Conservation (phyloP, 2,113 vertebrate species). For the Ammodytes marinus region DNA sequence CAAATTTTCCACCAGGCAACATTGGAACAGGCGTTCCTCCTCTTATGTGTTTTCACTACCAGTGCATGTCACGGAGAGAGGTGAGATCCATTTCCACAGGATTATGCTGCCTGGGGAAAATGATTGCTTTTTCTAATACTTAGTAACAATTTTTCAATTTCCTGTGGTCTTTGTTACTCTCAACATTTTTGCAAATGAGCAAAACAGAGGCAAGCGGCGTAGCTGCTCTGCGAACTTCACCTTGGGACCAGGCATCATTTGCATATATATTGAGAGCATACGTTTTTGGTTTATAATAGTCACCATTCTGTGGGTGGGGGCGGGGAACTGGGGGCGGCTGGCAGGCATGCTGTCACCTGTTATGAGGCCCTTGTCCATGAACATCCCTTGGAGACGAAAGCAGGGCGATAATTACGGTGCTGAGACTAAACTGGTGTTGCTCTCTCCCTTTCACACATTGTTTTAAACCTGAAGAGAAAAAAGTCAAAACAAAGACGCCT, state of each 20-base stretch:
- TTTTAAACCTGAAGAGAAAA: conserved; percentile 75
- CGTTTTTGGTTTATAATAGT: conserved; percentile 90
- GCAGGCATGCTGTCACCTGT: conserved; percentile 82
- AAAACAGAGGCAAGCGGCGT: conserved; percentile 82
- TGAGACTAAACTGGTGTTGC: conserved; percentile 77
- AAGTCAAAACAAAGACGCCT: conserved; percentile 61
- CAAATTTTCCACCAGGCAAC: conserved; percentile 71
- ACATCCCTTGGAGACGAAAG: conserved; percentile 82
- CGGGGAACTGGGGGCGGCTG: conserved; percentile 76
- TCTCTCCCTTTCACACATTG: conserved; percentile 68
- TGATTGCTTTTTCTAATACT: conserved; percentile 86
- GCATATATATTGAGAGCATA: conserved; percentile 93
- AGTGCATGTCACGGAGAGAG: conserved; percentile 73
- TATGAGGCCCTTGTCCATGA: conserved; percentile 83
- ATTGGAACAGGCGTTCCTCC: conserved; percentile 57
- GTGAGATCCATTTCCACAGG: conserved; percentile 85
- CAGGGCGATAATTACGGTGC: conserved; percentile 82
- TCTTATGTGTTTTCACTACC: conserved; percentile 72
- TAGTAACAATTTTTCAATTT: conserved; percentile 86
- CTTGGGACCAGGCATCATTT: conserved; percentile 87
- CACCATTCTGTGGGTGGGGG: conserved; percentile 79
- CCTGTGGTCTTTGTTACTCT: conserved; percentile 85
- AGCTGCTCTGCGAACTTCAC: conserved; percentile 82
- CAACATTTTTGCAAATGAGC: conserved; percentile 85
- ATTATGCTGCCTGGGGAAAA: conserved; percentile 83